phyloP scores from a whole-genome alignment of 2,113 vertebrate genomes.

The Cyphomyrus plagiostoma region DNA sequence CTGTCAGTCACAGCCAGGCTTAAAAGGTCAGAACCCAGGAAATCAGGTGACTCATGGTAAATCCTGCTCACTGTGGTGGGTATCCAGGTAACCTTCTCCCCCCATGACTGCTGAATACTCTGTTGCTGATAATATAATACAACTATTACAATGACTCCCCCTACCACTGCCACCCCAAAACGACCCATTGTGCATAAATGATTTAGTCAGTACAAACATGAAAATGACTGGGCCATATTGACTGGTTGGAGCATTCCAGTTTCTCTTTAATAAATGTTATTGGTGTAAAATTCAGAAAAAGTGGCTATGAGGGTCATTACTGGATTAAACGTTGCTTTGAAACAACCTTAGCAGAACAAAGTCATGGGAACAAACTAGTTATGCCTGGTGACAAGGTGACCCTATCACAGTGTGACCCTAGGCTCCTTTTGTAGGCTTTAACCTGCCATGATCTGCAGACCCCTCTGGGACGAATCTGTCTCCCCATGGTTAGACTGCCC shows the following conservation, averaged over 20 bases:
- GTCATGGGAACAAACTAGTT: neutral
- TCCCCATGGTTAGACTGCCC: neutral
- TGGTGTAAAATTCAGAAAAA: neutral
- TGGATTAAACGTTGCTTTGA: neutral
- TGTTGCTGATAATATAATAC: neutral
- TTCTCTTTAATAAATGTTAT: neutral
- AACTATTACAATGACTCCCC: neutral
- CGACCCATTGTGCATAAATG: neutral
- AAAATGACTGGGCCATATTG: neutral
- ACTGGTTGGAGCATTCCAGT: neutral
- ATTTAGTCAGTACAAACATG: neutral
- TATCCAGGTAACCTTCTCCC: neutral
- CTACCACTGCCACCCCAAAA: neutral
- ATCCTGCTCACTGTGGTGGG: neutral
- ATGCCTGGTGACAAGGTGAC: neutral
- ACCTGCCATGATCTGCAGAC: neutral
- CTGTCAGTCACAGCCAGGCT: neutral
- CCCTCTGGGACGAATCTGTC: neutral
- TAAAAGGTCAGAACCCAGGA: neutral
- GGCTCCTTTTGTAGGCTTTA: neutral
- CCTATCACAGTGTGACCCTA: neutral
- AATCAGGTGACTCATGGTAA: neutral
- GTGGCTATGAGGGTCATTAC: neutral
- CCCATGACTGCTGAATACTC: neutral
- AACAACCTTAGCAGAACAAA: neutral